These are phyloP conservation scores for Talpa occidentalis DNA, from an alignment of 2,113 vertebrate species.

Conservation along the genomic window DNA sequence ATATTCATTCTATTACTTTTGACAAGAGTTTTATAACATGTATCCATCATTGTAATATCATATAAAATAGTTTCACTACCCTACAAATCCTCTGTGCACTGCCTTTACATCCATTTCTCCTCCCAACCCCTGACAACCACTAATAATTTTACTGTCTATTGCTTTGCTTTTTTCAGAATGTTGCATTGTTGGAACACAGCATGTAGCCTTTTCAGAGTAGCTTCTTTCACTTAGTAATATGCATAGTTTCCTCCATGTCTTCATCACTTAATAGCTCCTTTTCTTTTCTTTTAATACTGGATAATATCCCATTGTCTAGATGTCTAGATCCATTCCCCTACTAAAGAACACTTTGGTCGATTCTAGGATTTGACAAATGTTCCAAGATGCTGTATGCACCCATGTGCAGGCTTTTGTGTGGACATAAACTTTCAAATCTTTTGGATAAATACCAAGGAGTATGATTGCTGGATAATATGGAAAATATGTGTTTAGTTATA, in stretches of 20 bases:
- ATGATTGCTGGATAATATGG: neutral
- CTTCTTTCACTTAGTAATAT: neutral
- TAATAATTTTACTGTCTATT: neutral
- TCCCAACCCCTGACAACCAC: neutral
- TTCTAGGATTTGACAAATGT: neutral
- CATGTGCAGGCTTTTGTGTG: neutral
- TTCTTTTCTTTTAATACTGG: neutral
- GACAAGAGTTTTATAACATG: neutral
- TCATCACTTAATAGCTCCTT: neutral
- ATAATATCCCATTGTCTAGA: neutral
- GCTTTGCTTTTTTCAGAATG: neutral
- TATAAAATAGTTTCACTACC: neutral
- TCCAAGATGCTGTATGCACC: neutral
- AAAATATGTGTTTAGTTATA: neutral
- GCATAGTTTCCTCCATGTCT: neutral
- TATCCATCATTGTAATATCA: neutral
- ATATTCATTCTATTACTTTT: neutral
- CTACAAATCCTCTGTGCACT: neutral
- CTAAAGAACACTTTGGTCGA: neutral
- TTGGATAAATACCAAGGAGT: neutral
- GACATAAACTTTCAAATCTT: neutral
- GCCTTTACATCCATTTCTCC: neutral
- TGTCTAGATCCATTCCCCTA: neutral
- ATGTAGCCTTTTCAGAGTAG: neutral
- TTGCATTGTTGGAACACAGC: neutral